phyloP scores from a whole-genome alignment of 2,797 vertebrate genomes.

The Sandelia bainsii region DNA sequence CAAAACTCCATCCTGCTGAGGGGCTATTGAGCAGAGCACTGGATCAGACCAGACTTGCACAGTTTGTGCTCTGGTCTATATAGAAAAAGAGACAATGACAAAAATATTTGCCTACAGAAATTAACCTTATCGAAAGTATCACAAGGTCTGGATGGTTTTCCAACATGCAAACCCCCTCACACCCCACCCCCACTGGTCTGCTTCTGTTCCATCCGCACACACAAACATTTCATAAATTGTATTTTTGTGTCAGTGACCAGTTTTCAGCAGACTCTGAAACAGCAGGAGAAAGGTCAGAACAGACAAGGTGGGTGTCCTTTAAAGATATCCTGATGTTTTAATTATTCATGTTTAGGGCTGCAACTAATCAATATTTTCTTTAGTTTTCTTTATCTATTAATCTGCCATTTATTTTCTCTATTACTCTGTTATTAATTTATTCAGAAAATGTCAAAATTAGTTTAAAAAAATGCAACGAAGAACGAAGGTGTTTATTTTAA shows the following conservation, averaged over 20 bases:
- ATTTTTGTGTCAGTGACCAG: neutral
- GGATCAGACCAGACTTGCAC: too few species aligned
- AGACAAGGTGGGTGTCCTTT: neutral
- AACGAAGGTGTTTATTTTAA: too few species aligned
- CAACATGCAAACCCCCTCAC: conserved; percentile 21
- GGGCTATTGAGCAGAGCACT: too few species aligned
- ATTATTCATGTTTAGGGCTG: too few species aligned
- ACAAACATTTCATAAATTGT: neutral
- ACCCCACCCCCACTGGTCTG: neutral
- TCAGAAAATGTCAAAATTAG: too few species aligned
- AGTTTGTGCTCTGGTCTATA: neutral
- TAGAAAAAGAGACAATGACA: neutral
- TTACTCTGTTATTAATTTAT: too few species aligned
- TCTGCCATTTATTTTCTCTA: too few species aligned
- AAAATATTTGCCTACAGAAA: conserved; percentile 25
- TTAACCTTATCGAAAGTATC: neutral
- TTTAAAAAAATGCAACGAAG: too few species aligned
- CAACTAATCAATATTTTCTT: too few species aligned
- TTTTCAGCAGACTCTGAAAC: neutral
- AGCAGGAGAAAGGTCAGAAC: neutral
- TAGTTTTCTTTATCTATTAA: too few species aligned
- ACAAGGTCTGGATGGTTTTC: neutral
- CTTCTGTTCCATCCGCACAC: neutral
- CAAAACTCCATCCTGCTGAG: too few species aligned
- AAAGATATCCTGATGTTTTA: too few species aligned